These are phyloP conservation scores for Lordiphosa collinella DNA, from an alignment of 1,140 invertebrate species.

Conservation along the genomic window DNA sequence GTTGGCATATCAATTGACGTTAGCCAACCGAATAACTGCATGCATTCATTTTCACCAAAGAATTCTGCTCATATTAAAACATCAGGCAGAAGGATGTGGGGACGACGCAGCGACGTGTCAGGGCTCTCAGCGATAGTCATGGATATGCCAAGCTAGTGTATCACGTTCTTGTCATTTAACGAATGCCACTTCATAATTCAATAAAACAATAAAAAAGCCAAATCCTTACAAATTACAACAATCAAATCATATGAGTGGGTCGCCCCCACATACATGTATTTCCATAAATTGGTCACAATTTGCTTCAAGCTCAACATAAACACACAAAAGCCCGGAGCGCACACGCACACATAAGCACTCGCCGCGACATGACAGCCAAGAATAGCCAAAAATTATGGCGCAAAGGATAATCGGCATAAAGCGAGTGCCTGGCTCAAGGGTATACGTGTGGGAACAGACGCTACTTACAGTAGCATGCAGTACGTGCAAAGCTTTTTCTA, in stretches of 20 bases:
- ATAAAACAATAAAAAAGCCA: conserved; percentile 74
- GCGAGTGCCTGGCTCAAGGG: conserved; percentile 12
- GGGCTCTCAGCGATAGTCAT: conserved; percentile 9
- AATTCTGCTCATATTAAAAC: conserved; percentile 43
- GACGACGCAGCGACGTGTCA: conserved; percentile 8
- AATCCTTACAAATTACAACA: conserved; percentile 78
- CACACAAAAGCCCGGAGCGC: conserved; percentile 37
- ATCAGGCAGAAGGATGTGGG: conserved; percentile 4
- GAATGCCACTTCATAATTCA: conserved; percentile 77
- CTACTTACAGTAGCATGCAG: background rate
- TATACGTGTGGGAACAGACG: conserved; percentile 24
- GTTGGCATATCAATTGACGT: conserved; percentile 52
- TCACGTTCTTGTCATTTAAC: conserved; percentile 67
- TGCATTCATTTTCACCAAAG: conserved; percentile 47
- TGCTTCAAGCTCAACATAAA: conserved; percentile 56
- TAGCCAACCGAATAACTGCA: conserved; percentile 37
- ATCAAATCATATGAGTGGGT: conserved; percentile 54
- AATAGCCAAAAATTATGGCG: conserved; percentile 63
- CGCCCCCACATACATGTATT: conserved; percentile 40
- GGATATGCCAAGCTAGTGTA: conserved; percentile 43
- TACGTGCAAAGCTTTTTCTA: conserved; percentile 21
- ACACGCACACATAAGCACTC: conserved; percentile 21
- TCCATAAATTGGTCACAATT: conserved; percentile 75
- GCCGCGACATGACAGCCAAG: conserved; percentile 30
- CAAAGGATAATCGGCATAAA: conserved; percentile 57